These are phyloP conservation scores for Linepithema humile DNA, from an alignment of 1,140 invertebrate genomes.

Conservation along the genomic window DNA sequence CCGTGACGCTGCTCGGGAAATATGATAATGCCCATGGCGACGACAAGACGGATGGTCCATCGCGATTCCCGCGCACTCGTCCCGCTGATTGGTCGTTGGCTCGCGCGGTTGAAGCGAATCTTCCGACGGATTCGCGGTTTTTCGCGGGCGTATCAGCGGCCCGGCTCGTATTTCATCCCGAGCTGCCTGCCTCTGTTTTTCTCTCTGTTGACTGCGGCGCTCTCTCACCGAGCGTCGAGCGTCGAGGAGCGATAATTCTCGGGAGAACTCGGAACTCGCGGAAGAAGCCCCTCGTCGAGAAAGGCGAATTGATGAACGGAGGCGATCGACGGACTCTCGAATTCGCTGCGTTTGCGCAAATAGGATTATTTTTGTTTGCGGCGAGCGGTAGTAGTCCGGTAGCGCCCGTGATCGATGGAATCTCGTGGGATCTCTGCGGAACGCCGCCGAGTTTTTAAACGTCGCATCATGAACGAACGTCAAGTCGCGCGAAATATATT, in stretches of 20 bases:
- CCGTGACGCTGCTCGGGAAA: conserved; percentile 62
- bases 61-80: conserved; percentile 65
- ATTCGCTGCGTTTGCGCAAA: conserved; percentile 50
- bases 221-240: background rate
- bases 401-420: conserved; percentile 46
- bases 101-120: conserved; percentile 60
- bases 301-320: conserved; percentile 27
- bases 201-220: conserved; percentile 45
- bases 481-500: conserved; percentile 48
- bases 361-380: conserved; percentile 54
- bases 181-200: conserved; percentile 51
- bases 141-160: conserved; percentile 47
- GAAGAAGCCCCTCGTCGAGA: conserved; percentile 16
- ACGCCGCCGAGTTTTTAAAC: conserved; percentile 46
- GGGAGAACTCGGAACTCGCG: conserved; percentile 25
- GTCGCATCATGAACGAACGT: conserved; percentile 45
- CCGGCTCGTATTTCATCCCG: conserved; percentile 66
- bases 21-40: conserved; percentile 74
- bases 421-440: conserved; percentile 26
- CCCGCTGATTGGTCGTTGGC: conserved; percentile 72
- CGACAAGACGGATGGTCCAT: conserved; percentile 72
- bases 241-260: conserved; percentile 62
- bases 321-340: conserved; percentile 10
- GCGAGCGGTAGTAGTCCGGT: background rate
- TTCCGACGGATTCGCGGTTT: conserved; percentile 59